Conservation (phyloP, 2,797 vertebrate species). For the Mormyrus proboscirostris region DNA sequence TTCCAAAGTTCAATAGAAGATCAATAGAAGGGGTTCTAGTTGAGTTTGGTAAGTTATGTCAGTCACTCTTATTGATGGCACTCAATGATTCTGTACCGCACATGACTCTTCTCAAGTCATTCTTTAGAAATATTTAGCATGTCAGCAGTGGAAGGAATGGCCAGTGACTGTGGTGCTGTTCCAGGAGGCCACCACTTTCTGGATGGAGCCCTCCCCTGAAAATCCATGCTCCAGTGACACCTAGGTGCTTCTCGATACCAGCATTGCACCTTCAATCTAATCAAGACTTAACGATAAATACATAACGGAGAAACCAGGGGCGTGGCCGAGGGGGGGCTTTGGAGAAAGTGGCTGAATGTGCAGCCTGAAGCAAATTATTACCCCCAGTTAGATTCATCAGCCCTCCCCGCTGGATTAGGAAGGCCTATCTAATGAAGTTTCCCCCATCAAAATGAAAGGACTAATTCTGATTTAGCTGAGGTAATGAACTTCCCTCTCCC, state of each 20-base stretch:
- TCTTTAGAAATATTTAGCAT: neutral
- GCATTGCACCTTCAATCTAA: conserved; percentile 53
- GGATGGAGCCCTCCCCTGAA: neutral
- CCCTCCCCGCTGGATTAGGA: conserved; percentile 96
- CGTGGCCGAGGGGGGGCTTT: conserved; percentile 27
- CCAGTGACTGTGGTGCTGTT: neutral
- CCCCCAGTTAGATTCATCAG: conserved; percentile 98
- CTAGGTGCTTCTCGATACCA: conserved; percentile 2
- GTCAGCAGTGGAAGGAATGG: neutral
- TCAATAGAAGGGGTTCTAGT: neutral
- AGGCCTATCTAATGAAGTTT: conserved; percentile 99
- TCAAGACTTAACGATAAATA: conserved; percentile 74
- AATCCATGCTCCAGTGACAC: neutral
- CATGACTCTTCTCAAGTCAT: neutral
- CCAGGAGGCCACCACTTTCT: neutral
- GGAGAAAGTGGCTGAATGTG: conserved; percentile 84
- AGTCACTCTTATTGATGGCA: neutral
- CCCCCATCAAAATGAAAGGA: conserved; percentile 99
- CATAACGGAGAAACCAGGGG: conserved; percentile 41
- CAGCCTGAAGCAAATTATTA: conserved; percentile 70
- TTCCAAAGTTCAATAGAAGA: neutral
- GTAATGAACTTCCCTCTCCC: conserved; percentile 99
- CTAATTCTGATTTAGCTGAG: conserved; percentile 99
- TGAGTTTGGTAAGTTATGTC: neutral
- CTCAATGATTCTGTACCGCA: neutral